These are phyloP conservation scores for Sphaerophoria taeniata DNA, from an alignment of 2,888 invertebrate genomes.

Conservation along the genomic window DNA sequence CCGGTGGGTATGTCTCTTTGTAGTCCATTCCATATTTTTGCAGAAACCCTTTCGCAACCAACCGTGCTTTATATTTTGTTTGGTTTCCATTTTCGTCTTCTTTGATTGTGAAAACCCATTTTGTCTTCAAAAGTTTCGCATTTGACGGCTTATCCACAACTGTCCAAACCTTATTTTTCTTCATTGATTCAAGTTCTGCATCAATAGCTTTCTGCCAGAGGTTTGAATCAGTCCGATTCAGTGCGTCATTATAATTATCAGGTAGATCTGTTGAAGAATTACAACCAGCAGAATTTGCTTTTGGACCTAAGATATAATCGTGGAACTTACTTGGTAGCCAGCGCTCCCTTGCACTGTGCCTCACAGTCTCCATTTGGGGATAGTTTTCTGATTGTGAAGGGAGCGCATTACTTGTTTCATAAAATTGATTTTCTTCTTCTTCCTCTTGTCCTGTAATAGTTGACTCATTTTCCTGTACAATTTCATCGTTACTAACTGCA, in stretches of 20 bases:
- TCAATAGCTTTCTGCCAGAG: not conserved
- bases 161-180: slow-evolving; percentile 1
- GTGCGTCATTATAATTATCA: too few relatives aligned
- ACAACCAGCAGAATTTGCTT: too few relatives aligned
- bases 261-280: too few relatives aligned
- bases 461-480: too few relatives aligned
- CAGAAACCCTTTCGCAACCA: not conserved
- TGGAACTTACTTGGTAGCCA: not conserved
- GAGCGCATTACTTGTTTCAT: not conserved
- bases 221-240: not conserved
- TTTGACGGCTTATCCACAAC: not conserved
- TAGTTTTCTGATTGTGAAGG: not conserved
- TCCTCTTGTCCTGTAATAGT: too few relatives aligned
- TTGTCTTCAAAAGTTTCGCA: not conserved
- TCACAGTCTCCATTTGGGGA: too few relatives aligned
- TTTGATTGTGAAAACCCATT: too few relatives aligned
- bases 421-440: too few relatives aligned
- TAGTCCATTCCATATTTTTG: not conserved
- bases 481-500: too few relatives aligned
- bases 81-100: not conserved
- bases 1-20: not conserved
- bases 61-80: not conserved
- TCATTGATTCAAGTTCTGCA: not conserved
- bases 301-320: not conserved
- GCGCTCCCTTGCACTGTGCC: too few relatives aligned